Evolutionary conservation across 2,797 vertebrate species (phyloP), one percentile per base, ranked within the genome.

Genomic region (Spinibarbus caldwelli): DNA sequence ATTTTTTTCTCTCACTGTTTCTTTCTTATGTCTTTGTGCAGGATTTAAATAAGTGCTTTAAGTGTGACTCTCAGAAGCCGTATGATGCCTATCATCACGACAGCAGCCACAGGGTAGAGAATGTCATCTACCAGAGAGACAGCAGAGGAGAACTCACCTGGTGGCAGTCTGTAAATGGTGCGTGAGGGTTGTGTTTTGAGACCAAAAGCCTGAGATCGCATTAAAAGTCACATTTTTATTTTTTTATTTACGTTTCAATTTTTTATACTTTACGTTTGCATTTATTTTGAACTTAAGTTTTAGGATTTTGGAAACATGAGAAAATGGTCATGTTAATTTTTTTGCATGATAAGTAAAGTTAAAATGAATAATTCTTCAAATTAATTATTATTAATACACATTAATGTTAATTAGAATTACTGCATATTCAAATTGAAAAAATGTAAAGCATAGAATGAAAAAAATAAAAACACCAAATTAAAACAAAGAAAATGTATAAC

Each of bases 111-210:
- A 93, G 90, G 15, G 95, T 98, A 0, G 92, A 97, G 86, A 98
- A 97, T 0, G 95, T 97, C 59, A 96, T 97, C 90, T 96, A 94
- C 93, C 92, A 95, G 86, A 95, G 45, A 9, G 93, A 94, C 83
- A 54, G 23, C 2, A 88, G 75, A 0, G 93, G 89, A 64, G 91
- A 93, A 26, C 90, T 93, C 90, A 97, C 95, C 77, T 98, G 96
- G 96, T 97, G 97, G 96, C 96, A 97, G 87, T 97, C 96, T 0
- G 96, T 96, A 87, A 97, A 97, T 0, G 96, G 96, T 98, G 86
- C 88, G 94, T 89, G 29, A 29, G 9, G 43, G 21, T 21, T 54
- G 11, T 54, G 31, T 76, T 76, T 57, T 36, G 21, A 54, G 9
- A 19, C 41, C 14, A 45, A 26, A 71, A 45, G 23, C 31, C 9